phyloP scores from a whole-genome alignment of 2,888 invertebrate species.

The Acleris literana region DNA sequence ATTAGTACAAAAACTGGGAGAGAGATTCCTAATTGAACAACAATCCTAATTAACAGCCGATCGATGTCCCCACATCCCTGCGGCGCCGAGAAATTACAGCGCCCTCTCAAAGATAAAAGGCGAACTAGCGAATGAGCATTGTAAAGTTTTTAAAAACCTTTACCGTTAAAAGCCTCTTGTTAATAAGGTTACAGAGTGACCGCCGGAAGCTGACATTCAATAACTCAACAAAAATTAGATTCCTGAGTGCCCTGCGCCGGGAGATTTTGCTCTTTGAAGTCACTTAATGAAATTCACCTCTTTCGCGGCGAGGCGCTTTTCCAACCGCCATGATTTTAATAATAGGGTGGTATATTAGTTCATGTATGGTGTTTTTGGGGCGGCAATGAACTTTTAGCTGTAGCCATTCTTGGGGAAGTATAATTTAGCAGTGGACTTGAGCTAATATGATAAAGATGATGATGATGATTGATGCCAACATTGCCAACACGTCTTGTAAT shows the following conservation, averaged over 20 bases:
- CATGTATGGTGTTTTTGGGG: no score
- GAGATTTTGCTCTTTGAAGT: slow-evolving; percentile 31
- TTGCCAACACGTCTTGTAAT: no score
- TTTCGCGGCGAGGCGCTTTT: slow-evolving; percentile 7
- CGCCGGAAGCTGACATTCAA: slow-evolving; percentile 30
- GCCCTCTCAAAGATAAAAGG: slow-evolving; percentile 25
- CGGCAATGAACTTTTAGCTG: no score
- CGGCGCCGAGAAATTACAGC: slow-evolving; percentile 17
- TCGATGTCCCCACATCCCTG: slow-evolving; percentile 3
- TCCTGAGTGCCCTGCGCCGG: slow-evolving; percentile 1
- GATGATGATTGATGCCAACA: no score
- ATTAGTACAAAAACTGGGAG: neutral
- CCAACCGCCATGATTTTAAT: neutral
- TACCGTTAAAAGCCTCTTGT: slow-evolving; percentile 31
- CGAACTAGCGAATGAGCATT: slow-evolving; percentile 18
- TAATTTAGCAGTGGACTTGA: no score
- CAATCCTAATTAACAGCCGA: neutral
- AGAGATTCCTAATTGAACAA: neutral
- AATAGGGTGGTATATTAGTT: no score
- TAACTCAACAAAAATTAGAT: slow-evolving; percentile 35
- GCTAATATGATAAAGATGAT: no score
- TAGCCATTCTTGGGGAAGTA: no score
- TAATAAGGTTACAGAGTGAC: slow-evolving; percentile 35
- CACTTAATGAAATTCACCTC: slow-evolving; percentile 35
- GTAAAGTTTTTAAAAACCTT: slow-evolving; percentile 32